A percentile compares a stretch with the other conserved stretches of the same genome.
Evolutionary conservation across 2,888 invertebrate species (phyloP).

Genomic region (Dasysyrphus albostriatus): DNA sequence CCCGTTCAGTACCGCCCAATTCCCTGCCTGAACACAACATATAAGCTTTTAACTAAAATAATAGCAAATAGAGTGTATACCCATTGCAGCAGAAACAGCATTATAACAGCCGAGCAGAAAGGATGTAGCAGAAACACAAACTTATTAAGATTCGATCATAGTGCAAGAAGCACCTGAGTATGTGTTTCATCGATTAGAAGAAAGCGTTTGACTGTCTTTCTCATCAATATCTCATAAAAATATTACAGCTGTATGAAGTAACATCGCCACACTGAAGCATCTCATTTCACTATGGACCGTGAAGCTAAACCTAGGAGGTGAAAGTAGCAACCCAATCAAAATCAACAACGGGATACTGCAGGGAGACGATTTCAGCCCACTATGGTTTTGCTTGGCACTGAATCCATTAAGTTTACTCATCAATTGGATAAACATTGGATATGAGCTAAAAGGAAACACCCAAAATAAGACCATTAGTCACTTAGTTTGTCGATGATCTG

Average conservation of each 20-base stretch:
- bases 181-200: not conserved
- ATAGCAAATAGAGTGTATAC: not conserved
- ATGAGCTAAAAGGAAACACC: no score
- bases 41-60: not conserved
- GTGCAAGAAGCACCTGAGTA: not conserved
- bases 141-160: not conserved
- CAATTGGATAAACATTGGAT: not conserved
- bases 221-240: not conserved
- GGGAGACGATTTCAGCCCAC: not conserved
- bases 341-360: not conserved
- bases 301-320: not conserved
- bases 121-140: not conserved
- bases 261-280: not conserved
- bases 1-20: not conserved
- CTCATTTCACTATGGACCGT: not conserved
- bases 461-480: not conserved
- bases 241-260: not conserved
- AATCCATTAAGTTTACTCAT: not conserved
- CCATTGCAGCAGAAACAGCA: not conserved
- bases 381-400: not conserved
- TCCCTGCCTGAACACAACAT: not conserved
- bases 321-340: not conserved
- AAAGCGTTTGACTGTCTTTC: no score
- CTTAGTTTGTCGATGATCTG: not conserved
- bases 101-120: not conserved